These are phyloP conservation scores for Galagoides demidoff DNA, from an alignment of 2,797 vertebrate species.

Conservation along the genomic window DNA sequence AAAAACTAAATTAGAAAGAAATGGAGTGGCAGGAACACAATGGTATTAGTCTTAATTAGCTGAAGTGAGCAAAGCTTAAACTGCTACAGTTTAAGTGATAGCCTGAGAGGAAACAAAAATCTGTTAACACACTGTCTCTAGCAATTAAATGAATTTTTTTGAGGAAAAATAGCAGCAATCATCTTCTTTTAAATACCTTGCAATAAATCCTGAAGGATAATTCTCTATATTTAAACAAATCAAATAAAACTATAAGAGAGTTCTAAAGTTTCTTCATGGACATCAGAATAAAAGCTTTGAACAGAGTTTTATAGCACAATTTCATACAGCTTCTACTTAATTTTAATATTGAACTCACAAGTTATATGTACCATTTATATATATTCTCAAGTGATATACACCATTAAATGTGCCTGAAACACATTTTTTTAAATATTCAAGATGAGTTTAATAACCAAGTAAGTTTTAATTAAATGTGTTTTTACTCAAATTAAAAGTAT, in stretches of 20 bases:
- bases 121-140: slow-evolving; percentile 63
- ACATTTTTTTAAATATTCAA: slow-evolving; percentile 45
- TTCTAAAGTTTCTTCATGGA: slow-evolving; percentile 53
- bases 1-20: slow-evolving; percentile 64
- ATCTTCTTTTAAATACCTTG: slow-evolving; percentile 52
- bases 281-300: slow-evolving; percentile 49
- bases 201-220: slow-evolving; percentile 71
- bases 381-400: not conserved
- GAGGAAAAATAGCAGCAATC: slow-evolving; percentile 66
- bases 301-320: slow-evolving; percentile 11
- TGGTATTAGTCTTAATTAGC: slow-evolving; percentile 74
- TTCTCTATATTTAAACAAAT: slow-evolving; percentile 59
- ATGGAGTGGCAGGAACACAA: slow-evolving; percentile 42
- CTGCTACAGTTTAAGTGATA: slow-evolving; percentile 40
- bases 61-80: slow-evolving; percentile 58
- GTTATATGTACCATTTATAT: not conserved
- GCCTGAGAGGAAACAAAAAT: slow-evolving; percentile 68
- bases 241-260: slow-evolving; percentile 44
- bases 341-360: slow-evolving; percentile 60
- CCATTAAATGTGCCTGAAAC: not conserved
- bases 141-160: slow-evolving; percentile 69
- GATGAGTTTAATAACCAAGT: slow-evolving; percentile 53
- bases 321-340: slow-evolving; percentile 34
- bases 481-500: slow-evolving; percentile 33
- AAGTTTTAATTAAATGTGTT: slow-evolving; percentile 58